Conservation (phyloP, 2,113 vertebrate genomes). For the Myxocyprinus asiaticus region DNA sequence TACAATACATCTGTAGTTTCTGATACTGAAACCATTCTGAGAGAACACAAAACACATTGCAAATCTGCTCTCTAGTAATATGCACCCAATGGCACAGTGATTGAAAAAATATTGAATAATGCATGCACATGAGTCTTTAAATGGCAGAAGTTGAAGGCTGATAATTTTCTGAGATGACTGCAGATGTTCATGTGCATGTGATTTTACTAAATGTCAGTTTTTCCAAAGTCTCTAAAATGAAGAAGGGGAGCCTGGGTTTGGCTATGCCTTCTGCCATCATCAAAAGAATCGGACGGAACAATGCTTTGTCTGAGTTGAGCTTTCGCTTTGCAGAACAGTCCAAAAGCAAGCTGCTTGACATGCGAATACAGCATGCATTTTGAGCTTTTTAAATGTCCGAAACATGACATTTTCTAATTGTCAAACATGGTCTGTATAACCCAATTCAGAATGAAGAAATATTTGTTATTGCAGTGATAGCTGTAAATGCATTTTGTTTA, state of each 20-base stretch:
- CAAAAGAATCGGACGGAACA: background rate
- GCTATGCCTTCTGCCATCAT: constrained; percentile 22
- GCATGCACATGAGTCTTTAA: background rate
- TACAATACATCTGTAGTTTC: background rate
- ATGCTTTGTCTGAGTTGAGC: background rate
- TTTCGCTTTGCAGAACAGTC: too few relatives aligned
- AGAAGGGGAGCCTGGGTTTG: background rate
- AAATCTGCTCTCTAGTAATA: background rate
- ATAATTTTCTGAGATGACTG: background rate
- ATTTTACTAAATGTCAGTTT: constrained; percentile 38
- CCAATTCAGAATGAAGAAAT: too few relatives aligned
- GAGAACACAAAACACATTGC: background rate
- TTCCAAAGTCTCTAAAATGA: constrained; percentile 35
- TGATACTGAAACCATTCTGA: background rate
- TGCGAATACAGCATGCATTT: too few relatives aligned
- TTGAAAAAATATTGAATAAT: constrained; percentile 4
- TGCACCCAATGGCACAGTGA: background rate
- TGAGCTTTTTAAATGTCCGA: too few relatives aligned
- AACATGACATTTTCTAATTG: too few relatives aligned
- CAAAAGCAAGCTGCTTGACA: too few relatives aligned
- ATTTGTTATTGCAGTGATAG: too few relatives aligned
- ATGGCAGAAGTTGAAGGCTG: background rate
- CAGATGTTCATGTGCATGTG: constrained; percentile 21
- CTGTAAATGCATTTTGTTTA: too few relatives aligned
- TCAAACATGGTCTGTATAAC: too few relatives aligned